Evolutionary conservation across 2,888 invertebrate genomes (phyloP).

Genomic region (Capitulum mitella): DNA sequence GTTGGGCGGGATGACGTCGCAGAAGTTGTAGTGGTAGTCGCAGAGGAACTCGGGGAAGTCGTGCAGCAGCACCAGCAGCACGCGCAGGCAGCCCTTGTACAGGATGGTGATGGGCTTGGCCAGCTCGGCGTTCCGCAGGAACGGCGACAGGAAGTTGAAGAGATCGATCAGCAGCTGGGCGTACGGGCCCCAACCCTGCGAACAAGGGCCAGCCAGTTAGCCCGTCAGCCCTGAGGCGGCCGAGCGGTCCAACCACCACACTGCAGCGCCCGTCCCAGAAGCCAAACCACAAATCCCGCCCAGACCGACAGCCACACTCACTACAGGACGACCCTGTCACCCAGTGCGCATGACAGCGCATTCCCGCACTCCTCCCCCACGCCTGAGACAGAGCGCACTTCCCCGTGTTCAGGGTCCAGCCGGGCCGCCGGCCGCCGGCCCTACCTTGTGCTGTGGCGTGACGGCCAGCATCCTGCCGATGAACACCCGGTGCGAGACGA

Average conservation of each 20-base stretch:
- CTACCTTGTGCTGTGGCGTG: conserved; percentile 76
- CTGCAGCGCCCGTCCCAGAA: too few relatives aligned
- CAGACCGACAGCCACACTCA: too few relatives aligned
- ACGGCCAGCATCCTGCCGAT: conserved; percentile 86
- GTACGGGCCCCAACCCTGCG: conserved; percentile 88
- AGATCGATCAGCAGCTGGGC: conserved; percentile 90
- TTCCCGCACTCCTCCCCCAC: too few relatives aligned
- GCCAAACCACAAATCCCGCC: too few relatives aligned
- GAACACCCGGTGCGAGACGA: conserved; percentile 93
- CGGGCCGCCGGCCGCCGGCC: too few relatives aligned
- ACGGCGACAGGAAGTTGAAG: conserved; percentile 94
- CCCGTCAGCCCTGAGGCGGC: too few relatives aligned
- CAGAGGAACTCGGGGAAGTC: conserved; percentile 99
- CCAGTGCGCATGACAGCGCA: too few relatives aligned
- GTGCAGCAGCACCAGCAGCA: conserved; percentile 88
- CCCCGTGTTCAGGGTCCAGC: too few relatives aligned
- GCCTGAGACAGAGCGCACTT: too few relatives aligned
- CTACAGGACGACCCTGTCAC: too few relatives aligned
- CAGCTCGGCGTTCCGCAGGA: conserved; percentile 91
- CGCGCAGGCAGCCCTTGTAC: conserved; percentile 85
- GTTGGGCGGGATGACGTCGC: conserved; percentile 98
- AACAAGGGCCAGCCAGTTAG: too few relatives aligned
- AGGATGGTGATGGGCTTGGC: conserved; percentile 86
- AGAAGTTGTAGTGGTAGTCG: conserved; percentile 98
- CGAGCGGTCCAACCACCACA: too few relatives aligned